Conservation (phyloP, 1,140 invertebrate species). For the Drosophila nannoptera region DNA sequence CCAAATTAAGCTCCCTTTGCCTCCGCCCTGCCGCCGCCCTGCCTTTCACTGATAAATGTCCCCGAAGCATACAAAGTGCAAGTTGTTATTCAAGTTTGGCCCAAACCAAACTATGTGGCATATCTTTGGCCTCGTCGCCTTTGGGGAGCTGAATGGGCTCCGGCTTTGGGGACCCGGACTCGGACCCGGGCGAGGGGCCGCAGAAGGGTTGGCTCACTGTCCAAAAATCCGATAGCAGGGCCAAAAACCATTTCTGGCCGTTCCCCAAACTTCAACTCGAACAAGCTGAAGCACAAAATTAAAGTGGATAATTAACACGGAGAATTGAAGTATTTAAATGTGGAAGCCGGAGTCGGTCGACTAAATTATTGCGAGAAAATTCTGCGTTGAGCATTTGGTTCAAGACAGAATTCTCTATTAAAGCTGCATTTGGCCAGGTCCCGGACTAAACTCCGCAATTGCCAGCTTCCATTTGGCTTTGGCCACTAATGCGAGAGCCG, state of each 20-base stretch:
- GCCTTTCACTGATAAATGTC: conserved; percentile 65
- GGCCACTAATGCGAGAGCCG: conserved; percentile 50
- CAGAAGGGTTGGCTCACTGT: conserved; percentile 45
- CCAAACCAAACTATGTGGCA: conserved; percentile 59
- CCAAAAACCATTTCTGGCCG: not conserved
- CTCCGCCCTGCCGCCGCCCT: conserved; percentile 30
- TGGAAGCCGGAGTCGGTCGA: too few species aligned
- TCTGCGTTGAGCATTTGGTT: not conserved
- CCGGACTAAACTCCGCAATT: conserved; percentile 26
- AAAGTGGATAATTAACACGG: not conserved
- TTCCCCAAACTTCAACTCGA: not conserved
- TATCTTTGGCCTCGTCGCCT: conserved; percentile 52
- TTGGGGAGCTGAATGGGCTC: conserved; percentile 29
- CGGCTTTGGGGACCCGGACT: conserved; percentile 59
- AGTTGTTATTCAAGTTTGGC: conserved; percentile 72
- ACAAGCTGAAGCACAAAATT: not conserved
- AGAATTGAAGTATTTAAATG: too few species aligned
- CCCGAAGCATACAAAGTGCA: conserved; percentile 74
- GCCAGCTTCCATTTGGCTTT: conserved; percentile 48
- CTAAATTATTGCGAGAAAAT: too few species aligned
- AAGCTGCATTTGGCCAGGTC: conserved; percentile 1
- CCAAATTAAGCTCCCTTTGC: conserved; percentile 74
- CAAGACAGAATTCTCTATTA: conserved; percentile 15
- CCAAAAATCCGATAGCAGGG: conserved; percentile 9
- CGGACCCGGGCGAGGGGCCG: conserved; percentile 31